phyloP scores from a whole-genome alignment of 1,140 invertebrate genomes.

The Drosophila carrolli region DNA sequence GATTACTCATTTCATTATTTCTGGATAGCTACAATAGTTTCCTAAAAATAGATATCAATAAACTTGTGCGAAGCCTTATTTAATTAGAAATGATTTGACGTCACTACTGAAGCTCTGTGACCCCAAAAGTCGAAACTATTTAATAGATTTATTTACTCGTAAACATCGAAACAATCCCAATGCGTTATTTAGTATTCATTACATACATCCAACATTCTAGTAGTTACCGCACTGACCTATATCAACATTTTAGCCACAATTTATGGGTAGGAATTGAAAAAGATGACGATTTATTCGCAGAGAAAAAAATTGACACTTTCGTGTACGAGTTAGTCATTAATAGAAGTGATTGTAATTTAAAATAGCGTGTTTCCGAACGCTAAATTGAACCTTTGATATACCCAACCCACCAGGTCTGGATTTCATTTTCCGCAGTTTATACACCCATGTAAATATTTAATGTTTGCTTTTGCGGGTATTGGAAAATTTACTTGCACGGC shows the following conservation, averaged over 20 bases:
- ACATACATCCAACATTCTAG: constrained; percentile 8
- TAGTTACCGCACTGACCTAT: constrained; percentile 38
- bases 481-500: constrained; percentile 25
- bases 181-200: constrained; percentile 34
- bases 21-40: neutral
- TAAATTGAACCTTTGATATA: constrained; percentile 18
- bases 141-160: neutral
- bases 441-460: constrained; percentile 34
- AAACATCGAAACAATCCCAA: constrained; percentile 23
- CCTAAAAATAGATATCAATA: constrained; percentile 21
- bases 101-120: neutral
- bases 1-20: neutral
- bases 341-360: constrained; percentile 49
- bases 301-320: constrained; percentile 18
- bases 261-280: constrained; percentile 18
- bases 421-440: constrained; percentile 23
- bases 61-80: constrained; percentile 36
- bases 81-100: constrained; percentile 26
- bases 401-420: constrained; percentile 25
- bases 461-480: constrained; percentile 33
- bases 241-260: constrained; percentile 34
- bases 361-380: constrained; percentile 36
- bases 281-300: constrained; percentile 9
- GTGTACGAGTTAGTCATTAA: constrained; percentile 37
- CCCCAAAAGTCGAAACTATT: neutral